Evolutionary conservation across 2,797 vertebrate genomes (phyloP).

Genomic region (Leptodactylus fallax): DNA sequence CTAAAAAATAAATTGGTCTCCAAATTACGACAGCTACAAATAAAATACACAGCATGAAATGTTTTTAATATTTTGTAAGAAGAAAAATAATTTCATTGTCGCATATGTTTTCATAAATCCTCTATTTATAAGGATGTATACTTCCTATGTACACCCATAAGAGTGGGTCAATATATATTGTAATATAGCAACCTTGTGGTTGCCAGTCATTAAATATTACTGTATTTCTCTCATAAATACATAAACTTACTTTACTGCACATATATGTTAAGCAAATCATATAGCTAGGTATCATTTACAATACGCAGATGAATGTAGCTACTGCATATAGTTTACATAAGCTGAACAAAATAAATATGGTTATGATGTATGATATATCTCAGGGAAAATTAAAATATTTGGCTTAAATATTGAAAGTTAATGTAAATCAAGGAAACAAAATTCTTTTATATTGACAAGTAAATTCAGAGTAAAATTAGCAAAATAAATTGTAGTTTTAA

Average conservation of each 20-base stretch:
- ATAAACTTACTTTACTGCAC: conserved; percentile 73
- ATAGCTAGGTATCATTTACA: conserved; percentile 54
- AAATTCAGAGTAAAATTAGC: background rate
- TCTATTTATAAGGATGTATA: conserved; percentile 60
- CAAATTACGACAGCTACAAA: conserved; percentile 30
- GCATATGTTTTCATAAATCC: conserved; percentile 58
- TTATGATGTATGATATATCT: background rate
- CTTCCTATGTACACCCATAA: conserved; percentile 51
- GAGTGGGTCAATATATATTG: conserved; percentile 59
- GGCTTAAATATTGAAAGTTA: background rate
- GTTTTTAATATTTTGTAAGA: conserved; percentile 49
- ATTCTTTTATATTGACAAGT: background rate
- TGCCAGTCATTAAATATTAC: conserved; percentile 63
- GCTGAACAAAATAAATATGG: conserved; percentile 23
- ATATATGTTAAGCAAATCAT: conserved; percentile 74
- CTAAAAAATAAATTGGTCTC: conserved; percentile 22
- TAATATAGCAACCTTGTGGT: conserved; percentile 55
- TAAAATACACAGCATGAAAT: conserved; percentile 27
- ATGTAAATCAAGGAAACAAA: background rate
- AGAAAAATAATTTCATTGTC: conserved; percentile 58
- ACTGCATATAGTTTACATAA: background rate
- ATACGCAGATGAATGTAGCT: conserved; percentile 25
- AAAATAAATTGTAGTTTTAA: background rate
- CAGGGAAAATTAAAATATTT: background rate
- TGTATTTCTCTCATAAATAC: conserved; percentile 74